Percentiles rank a stretch among this genome's conserved stretches.
Evolutionary conservation across 1,140 invertebrate genomes (phyloP).

Genomic region (Temnothorax curvispinosus): DNA sequence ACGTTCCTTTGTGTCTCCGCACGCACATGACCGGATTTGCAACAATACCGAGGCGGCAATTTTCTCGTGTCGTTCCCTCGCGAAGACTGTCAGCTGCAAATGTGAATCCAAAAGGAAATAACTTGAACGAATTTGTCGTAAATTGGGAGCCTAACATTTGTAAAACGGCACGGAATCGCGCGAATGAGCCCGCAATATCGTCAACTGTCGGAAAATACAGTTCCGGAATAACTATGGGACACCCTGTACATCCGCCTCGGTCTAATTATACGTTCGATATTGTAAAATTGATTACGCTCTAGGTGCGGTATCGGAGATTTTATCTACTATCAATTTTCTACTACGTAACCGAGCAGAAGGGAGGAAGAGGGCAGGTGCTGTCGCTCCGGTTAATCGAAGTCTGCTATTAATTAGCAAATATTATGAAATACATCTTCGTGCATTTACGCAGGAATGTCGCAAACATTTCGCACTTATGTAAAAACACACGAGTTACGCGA

Average conservation of each 20-base stretch:
- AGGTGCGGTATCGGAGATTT: conserved; percentile 51
- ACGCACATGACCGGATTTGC: conserved; percentile 45
- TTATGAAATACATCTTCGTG: conserved; percentile 12
- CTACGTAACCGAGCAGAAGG: background rate
- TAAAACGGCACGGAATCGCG: background rate
- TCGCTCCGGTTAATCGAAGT: conserved; percentile 41
- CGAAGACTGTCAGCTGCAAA: background rate
- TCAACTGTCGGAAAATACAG: background rate
- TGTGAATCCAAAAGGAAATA: no score
- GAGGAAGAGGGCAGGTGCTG: conserved; percentile 11
- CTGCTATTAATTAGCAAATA: conserved; percentile 43
- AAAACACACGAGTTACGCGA: background rate
- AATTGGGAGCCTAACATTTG: background rate
- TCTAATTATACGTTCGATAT: conserved; percentile 51
- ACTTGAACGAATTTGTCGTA: background rate
- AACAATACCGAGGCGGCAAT: conserved; percentile 40
- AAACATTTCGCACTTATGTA: background rate
- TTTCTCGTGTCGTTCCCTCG: conserved; percentile 28
- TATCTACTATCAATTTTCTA: conserved; percentile 58
- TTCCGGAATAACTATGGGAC: background rate
- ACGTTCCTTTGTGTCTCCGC: conserved; percentile 60
- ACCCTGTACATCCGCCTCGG: background rate
- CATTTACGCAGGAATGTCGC: background rate
- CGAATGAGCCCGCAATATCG: background rate
- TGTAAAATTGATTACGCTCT: conserved; percentile 50